Conservation (phyloP, 2,797 vertebrate species). For the Danio aesculapii region DNA sequence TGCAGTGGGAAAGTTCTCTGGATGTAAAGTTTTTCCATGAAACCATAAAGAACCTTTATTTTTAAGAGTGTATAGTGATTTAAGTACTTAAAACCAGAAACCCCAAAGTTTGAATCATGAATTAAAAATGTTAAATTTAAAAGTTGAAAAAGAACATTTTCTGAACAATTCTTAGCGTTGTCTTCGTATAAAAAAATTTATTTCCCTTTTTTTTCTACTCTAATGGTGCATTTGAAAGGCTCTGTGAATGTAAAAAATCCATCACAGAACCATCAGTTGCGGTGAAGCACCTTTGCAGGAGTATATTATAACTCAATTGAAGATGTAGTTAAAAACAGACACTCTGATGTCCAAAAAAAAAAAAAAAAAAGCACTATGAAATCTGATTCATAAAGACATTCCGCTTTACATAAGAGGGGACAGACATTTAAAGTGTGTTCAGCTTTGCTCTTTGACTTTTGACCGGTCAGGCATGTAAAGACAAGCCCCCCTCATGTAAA, state of each 20-base stretch:
- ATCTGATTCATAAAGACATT: constrained; percentile 31
- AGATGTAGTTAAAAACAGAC: neutral
- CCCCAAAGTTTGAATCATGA: too few relatives aligned
- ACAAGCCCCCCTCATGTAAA: constrained; percentile 53
- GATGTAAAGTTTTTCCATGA: too few relatives aligned
- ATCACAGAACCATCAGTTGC: neutral
- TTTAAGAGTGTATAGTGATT: too few relatives aligned
- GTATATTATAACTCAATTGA: neutral
- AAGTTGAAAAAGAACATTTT: too few relatives aligned
- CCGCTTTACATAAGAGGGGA: constrained; percentile 53
- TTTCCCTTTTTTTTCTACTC: neutral
- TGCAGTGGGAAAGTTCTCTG: too few relatives aligned
- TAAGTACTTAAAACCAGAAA: too few relatives aligned
- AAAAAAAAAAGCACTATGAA: neutral
- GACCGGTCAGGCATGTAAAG: constrained; percentile 47
- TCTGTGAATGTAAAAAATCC: neutral
- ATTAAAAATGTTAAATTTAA: too few relatives aligned
- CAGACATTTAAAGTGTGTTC: constrained; percentile 1
- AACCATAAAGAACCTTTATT: too few relatives aligned
- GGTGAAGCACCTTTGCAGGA: neutral
- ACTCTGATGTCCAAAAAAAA: neutral
- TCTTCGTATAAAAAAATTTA: too few relatives aligned
- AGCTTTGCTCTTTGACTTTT: constrained; percentile 42
- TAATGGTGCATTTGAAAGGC: neutral
- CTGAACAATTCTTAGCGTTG: neutral